Evolutionary conservation across 2,888 invertebrate species (phyloP).

Genomic region (Eupithecia tripunctaria): DNA sequence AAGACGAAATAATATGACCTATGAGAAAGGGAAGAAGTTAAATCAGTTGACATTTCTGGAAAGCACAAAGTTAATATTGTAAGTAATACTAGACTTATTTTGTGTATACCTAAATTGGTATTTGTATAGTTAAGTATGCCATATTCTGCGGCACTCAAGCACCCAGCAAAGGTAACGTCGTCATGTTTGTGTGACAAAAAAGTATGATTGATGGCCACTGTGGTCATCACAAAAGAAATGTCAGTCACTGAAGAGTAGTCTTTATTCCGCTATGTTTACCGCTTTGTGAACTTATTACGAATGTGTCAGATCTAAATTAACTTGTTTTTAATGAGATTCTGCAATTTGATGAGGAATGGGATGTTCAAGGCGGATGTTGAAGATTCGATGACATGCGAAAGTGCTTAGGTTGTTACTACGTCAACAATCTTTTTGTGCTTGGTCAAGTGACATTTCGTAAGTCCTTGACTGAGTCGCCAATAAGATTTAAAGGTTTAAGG

Average conservation of each 20-base stretch:
- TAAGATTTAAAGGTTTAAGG: neutral
- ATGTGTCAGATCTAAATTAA: slow-evolving; percentile 43
- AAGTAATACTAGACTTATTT: neutral
- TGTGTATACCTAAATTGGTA: neutral
- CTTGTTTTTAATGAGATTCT: slow-evolving; percentile 39
- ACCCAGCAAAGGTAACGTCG: slow-evolving; percentile 75
- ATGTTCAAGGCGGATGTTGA: slow-evolving; percentile 11
- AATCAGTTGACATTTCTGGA: neutral
- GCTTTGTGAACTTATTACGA: slow-evolving; percentile 50
- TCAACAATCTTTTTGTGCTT: neutral
- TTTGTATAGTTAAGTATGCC: neutral
- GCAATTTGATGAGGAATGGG: slow-evolving; percentile 14
- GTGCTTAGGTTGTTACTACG: neutral
- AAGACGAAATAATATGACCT: neutral
- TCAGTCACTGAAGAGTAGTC: slow-evolving; percentile 61
- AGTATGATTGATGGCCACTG: slow-evolving; percentile 76
- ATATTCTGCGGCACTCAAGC: slow-evolving; percentile 45
- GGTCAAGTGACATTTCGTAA: neutral
- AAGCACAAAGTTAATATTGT: neutral
- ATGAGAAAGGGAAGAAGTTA: neutral
- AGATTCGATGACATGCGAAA: neutral
- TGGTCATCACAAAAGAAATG: slow-evolving; percentile 72
- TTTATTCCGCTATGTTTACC: slow-evolving; percentile 55
- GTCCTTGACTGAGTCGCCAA: neutral
- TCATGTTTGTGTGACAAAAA: slow-evolving; percentile 82